phyloP scores from a whole-genome alignment of 30 jellyfish, hydroid and myxozoan species.

The Nemopilema nomurai region DNA sequence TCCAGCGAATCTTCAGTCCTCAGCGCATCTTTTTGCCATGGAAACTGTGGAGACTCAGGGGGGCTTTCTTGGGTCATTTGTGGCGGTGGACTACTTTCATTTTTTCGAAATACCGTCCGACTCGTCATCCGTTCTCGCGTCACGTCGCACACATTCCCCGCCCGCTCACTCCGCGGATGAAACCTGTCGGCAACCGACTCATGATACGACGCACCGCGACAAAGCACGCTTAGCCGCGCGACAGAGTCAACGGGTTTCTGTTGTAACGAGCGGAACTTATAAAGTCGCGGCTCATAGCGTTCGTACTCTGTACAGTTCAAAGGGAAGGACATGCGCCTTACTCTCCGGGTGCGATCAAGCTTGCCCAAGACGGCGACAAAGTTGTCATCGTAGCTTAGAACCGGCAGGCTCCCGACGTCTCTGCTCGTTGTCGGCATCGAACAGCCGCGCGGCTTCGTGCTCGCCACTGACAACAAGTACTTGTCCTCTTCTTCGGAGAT shows the following conservation, averaged over 20 bases:
- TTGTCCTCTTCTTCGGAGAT: constrained; percentile 15
- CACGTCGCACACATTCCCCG: not conserved
- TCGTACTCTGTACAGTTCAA: constrained; percentile 23
- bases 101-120: not conserved
- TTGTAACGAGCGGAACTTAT: not conserved
- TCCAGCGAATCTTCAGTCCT: not conserved
- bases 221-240: constrained; percentile 31
- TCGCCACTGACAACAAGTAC: not conserved
- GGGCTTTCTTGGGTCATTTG: not conserved
- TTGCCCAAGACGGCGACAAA: constrained; percentile 33
- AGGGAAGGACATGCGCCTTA: constrained; percentile 45
- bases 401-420: constrained; percentile 50
- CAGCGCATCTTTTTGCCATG: not conserved
- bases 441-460: constrained; percentile 28
- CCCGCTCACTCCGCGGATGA: not conserved
- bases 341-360: not conserved
- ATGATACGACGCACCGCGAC: constrained; percentile 40
- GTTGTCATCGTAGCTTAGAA: constrained; percentile 36
- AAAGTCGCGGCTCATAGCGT: constrained; percentile 8
- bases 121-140: too few relatives aligned
- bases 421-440: constrained; percentile 49
- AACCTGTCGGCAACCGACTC: constrained; percentile 4
- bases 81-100: not conserved
- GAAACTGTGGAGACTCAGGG: not conserved
- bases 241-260: constrained; percentile 40